Base-by-base conservation (phyloP, 2,797 vertebrate species). In the Gadopsis marmoratus region DNA sequence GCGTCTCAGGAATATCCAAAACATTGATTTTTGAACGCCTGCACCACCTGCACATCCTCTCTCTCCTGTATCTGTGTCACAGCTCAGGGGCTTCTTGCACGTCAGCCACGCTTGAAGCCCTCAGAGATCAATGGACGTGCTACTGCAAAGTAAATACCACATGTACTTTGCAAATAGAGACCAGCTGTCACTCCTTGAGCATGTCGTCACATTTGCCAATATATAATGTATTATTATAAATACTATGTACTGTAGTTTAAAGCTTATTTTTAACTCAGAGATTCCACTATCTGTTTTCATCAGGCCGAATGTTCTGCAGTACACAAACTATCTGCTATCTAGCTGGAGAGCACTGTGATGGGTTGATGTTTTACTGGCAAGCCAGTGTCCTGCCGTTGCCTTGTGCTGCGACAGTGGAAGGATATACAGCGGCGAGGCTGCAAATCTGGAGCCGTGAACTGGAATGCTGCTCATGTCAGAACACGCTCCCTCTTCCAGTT, bases 81-180 rank as follows among this genome's bases (percentile, higher is more conserved):
- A 76, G 92, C 92, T 93, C 84, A 93, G 93, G 92, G 74, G 87
- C 85, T 86, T 94, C 92, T 88, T 89, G 78, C 92, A 89, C 92
- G 91, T 96, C 95, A 94, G 93, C 95, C 89, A 85, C 51, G 35
- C 87, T 94, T 85, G 91, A 93, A 93, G 88, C 96, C 95, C 95
- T 89, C 85, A 88, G 96, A 97, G 96, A 95, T 93, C 94, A 94
- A 94, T 91, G 93, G 94, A 94, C 94, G 94, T 94, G 96, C 23
- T 82, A 83, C 69, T 45, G 64, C 94, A 84, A 74, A 68, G 68
- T 94, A 87, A 86, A 92, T 91, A 95, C 95, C 73, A 39, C 59
- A 17, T 23, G 55, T 62, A 45, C 60, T 60, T 43, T 43, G 72
- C 78, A 71, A 61, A 66, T 82, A 75, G 79, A 78, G 79, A 85